Conservation (phyloP, 2,888 invertebrate species). For the Aspidiotus rigidus region DNA sequence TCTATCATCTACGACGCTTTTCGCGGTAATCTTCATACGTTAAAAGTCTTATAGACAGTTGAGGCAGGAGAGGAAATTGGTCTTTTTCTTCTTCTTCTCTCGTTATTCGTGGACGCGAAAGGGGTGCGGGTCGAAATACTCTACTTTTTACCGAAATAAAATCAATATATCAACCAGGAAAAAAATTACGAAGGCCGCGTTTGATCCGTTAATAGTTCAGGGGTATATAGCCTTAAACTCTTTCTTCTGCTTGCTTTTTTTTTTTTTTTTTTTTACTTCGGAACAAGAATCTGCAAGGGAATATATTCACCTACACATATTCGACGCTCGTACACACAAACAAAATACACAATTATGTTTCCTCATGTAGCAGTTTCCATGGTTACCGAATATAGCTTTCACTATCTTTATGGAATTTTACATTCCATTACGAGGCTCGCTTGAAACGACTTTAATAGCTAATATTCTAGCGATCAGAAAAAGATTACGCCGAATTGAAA, state of each 20-base stretch:
- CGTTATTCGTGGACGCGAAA: not conserved
- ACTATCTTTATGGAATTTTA: slow-evolving; percentile 32
- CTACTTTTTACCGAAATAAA: slow-evolving; percentile 30
- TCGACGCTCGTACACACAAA: slow-evolving; percentile 23
- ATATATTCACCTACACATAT: slow-evolving; percentile 28
- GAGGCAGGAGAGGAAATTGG: slow-evolving; percentile 9
- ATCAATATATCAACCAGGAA: slow-evolving; percentile 32
- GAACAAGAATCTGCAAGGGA: slow-evolving; percentile 26
- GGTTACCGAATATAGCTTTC: slow-evolving; percentile 31
- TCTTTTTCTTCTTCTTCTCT: slow-evolving; percentile 15
- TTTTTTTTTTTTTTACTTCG: not conserved
- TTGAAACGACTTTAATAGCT: slow-evolving; percentile 30
- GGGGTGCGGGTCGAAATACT: slow-evolving; percentile 23
- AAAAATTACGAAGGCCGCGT: slow-evolving; percentile 31
- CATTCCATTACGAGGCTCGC: slow-evolving; percentile 29
- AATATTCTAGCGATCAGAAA: slow-evolving; percentile 20
- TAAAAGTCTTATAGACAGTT: slow-evolving; percentile 13
- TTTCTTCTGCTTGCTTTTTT: slow-evolving; percentile 19
- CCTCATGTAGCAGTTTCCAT: slow-evolving; percentile 30
- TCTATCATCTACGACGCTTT: slow-evolving; percentile 21
- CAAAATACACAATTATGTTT: slow-evolving; percentile 32
- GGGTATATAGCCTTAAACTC: slow-evolving; percentile 29
- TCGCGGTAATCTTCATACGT: slow-evolving; percentile 28
- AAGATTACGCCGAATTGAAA: slow-evolving; percentile 1
- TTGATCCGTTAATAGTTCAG: slow-evolving; percentile 32